These are phyloP conservation scores for Diplodus sargus DNA, from an alignment of 2,797 vertebrate genomes.

Conservation along the genomic window DNA sequence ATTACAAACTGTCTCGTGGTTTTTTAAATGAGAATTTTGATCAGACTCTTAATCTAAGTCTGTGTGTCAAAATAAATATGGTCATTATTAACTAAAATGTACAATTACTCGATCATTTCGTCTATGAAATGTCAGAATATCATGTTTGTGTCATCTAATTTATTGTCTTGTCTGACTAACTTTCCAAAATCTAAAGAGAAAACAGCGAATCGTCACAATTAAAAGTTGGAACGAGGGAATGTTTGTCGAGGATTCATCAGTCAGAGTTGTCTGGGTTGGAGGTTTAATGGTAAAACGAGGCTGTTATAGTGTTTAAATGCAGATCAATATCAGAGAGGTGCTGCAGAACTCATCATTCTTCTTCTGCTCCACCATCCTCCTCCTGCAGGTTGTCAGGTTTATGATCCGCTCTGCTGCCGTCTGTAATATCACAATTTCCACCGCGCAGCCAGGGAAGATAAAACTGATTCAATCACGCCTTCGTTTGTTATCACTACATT, in stretches of 20 bases:
- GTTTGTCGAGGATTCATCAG: no score
- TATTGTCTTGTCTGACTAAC: not conserved
- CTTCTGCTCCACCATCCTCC: not conserved
- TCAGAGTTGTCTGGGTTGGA: no score
- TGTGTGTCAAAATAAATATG: no score
- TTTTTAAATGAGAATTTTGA: no score
- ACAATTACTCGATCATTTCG: not conserved
- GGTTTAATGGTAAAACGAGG: no score
- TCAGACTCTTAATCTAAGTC: no score
- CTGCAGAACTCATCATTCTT: no score
- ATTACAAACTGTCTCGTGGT: no score
- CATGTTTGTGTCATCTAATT: no score
- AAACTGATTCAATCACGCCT: slow-evolving; percentile 25
- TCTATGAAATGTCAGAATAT: not conserved
- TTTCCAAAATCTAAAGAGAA: not conserved
- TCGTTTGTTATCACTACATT: slow-evolving; percentile 19
- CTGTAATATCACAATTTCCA: slow-evolving; percentile 19
- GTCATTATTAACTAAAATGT: not conserved
- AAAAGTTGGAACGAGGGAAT: not conserved
- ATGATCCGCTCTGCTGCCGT: slow-evolving; percentile 2
- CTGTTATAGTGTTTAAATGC: not conserved
- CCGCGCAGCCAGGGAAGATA: slow-evolving; percentile 2
- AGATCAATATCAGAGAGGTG: no score
- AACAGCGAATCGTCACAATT: no score
- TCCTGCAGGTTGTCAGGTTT: slow-evolving; percentile 4